Percentiles rank a stretch among this genome's conserved stretches.
Conservation (phyloP, 2,888 invertebrate species). For the Meteorus colon region DNA sequence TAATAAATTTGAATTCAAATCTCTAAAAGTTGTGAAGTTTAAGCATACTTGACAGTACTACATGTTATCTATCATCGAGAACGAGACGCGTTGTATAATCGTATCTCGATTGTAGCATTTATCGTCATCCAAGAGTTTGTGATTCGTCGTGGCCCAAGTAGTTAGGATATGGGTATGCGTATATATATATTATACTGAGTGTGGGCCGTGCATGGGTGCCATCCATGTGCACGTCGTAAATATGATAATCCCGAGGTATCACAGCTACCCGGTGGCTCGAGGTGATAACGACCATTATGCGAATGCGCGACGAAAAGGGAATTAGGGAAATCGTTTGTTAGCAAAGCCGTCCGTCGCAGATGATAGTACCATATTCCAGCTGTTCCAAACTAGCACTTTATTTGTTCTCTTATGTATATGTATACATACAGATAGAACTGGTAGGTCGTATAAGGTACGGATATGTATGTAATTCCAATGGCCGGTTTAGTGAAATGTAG, state of each 20-base stretch:
- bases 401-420: constrained; percentile 19
- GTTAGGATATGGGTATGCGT: neutral
- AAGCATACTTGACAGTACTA: too few species aligned
- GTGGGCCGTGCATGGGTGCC: constrained; percentile 24
- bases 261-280: constrained; percentile 64
- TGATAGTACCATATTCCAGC: constrained; percentile 58
- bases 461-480: neutral
- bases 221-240: constrained; percentile 63
- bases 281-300: constrained; percentile 69
- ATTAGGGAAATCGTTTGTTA: constrained; percentile 72
- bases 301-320: constrained; percentile 69
- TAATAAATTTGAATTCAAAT: too few species aligned
- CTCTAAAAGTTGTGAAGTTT: too few species aligned
- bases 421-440: neutral
- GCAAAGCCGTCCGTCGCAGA: constrained; percentile 70
- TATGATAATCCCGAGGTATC: constrained; percentile 69
- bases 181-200: constrained; percentile 10
- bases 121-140: neutral
- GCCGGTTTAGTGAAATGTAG: neutral
- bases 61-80: too few species aligned
- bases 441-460: constrained; percentile 1
- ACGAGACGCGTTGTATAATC: too few species aligned
- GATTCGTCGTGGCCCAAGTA: neutral
- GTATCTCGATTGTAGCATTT: neutral
- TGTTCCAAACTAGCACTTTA: constrained; percentile 21